Conservation (phyloP, 2,888 invertebrate species). For the Exephanes ischioxanthus region DNA sequence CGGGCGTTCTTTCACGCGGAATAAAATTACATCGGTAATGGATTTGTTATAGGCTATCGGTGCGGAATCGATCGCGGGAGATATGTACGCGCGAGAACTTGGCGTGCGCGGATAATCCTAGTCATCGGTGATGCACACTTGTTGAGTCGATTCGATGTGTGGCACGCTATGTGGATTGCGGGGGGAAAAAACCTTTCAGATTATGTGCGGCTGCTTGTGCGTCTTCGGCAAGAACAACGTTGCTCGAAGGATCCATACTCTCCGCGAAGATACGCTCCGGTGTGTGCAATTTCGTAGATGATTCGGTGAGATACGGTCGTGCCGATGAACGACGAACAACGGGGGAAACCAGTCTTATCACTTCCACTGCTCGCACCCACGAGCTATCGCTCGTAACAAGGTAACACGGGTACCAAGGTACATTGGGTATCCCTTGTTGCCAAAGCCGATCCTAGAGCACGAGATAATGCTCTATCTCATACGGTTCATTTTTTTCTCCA, state of each 20-base stretch:
- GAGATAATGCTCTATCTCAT: slow-evolving; percentile 30
- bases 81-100: slow-evolving; percentile 41
- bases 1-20: slow-evolving; percentile 65
- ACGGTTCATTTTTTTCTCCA: slow-evolving; percentile 43
- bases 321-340: slow-evolving; percentile 45
- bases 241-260: slow-evolving; percentile 31
- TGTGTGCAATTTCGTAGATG: slow-evolving; percentile 58
- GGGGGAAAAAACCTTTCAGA: background rate
- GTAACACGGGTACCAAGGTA: slow-evolving; percentile 6
- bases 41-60: slow-evolving; percentile 77
- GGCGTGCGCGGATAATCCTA: slow-evolving; percentile 64
- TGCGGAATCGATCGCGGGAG: slow-evolving; percentile 43
- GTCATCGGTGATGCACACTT: slow-evolving; percentile 58
- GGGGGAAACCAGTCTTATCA: slow-evolving; percentile 59
- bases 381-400: slow-evolving; percentile 9
- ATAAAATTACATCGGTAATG: slow-evolving; percentile 77
- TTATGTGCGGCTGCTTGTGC: background rate
- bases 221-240: slow-evolving; percentile 35
- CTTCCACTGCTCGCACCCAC: slow-evolving; percentile 52
- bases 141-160: slow-evolving; percentile 34
- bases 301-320: slow-evolving; percentile 49
- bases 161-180: slow-evolving; percentile 10
- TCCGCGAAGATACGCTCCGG: slow-evolving; percentile 2
- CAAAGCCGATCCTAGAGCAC: slow-evolving; percentile 8
- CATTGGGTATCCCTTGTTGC: slow-evolving; percentile 12